Evolutionary conservation across 2,797 vertebrate genomes (phyloP).

Genomic region (Sebastes iracundus): DNA sequence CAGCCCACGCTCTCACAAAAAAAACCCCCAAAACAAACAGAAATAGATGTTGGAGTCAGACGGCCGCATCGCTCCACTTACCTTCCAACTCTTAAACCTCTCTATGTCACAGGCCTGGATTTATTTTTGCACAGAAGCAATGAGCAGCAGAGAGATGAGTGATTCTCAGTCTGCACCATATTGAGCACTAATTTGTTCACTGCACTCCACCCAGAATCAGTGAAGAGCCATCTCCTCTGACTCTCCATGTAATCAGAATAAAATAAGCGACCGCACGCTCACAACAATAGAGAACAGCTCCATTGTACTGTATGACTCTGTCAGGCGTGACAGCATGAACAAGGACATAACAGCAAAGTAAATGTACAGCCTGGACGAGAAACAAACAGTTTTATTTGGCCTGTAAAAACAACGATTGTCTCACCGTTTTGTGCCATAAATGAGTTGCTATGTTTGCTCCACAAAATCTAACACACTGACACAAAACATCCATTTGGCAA

Average conservation of each 20-base stretch:
- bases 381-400: background rate
- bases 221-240: background rate
- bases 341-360: constrained; percentile 12
- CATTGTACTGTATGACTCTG: constrained; percentile 27
- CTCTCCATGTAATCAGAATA: background rate
- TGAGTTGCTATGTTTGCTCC: background rate
- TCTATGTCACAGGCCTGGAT: background rate
- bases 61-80: background rate
- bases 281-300: constrained; percentile 35
- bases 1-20: background rate
- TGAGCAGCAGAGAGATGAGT: background rate
- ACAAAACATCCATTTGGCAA: background rate
- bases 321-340: constrained; percentile 10
- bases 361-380: background rate
- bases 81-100: background rate
- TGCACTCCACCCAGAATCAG: background rate
- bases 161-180: background rate
- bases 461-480: background rate
- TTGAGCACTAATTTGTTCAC: background rate
- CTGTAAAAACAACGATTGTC: background rate
- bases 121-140: background rate
- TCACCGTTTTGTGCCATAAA: background rate
- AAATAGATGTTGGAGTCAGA: background rate
- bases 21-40: background rate
- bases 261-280: constrained; percentile 4